Percentiles rank a stretch among this genome's conserved stretches.
phyloP scores from a whole-genome alignment of 2,797 vertebrate species.

The Okamejei kenojei region DNA sequence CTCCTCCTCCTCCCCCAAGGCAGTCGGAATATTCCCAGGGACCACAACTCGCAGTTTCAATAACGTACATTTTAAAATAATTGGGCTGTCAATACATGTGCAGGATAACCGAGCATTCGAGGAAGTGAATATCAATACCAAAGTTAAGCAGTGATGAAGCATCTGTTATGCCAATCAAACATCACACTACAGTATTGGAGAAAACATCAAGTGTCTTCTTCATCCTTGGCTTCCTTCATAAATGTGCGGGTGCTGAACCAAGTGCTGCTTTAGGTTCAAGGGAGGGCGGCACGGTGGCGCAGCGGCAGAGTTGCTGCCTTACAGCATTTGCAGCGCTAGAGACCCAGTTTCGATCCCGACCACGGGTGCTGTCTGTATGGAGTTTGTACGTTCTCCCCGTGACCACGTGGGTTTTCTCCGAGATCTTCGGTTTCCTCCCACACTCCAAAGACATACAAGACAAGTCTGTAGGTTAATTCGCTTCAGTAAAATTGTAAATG shows the following conservation, averaged over 20 bases:
- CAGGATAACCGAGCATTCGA: background rate
- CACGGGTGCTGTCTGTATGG: too few species aligned
- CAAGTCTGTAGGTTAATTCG: too few species aligned
- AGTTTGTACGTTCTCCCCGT: too few species aligned
- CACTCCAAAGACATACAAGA: too few species aligned
- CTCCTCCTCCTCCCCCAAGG: too few species aligned
- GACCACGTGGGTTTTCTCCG: too few species aligned
- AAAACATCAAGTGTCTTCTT: background rate
- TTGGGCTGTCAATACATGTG: background rate
- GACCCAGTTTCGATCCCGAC: too few species aligned
- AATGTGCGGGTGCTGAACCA: background rate
- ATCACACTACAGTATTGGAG: background rate
- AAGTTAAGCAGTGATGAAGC: background rate
- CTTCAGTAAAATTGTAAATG: too few species aligned
- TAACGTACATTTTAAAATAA: background rate
- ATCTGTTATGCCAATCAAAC: background rate
- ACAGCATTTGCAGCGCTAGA: too few species aligned
- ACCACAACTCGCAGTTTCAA: background rate
- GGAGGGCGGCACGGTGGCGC: background rate
- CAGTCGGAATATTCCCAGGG: background rate
- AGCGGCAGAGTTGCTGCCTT: too few species aligned
- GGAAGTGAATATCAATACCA: background rate
- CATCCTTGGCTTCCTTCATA: background rate
- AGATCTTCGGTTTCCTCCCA: too few species aligned
- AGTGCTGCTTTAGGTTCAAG: background rate